Evolutionary conservation across 2,888 invertebrate genomes (phyloP).

Genomic region (Pristionchus japonicus): DNA sequence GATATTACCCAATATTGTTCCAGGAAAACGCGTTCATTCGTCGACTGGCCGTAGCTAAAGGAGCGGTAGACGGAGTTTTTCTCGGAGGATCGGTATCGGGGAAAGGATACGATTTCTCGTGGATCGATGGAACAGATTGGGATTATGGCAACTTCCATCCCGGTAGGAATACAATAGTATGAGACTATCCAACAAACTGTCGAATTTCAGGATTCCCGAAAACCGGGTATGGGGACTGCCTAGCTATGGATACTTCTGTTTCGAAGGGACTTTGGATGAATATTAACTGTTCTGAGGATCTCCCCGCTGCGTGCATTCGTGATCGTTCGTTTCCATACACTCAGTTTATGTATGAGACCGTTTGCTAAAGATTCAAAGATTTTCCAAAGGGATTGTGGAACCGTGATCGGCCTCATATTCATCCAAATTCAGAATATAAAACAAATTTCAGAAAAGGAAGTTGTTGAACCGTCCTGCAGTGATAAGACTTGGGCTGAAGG

Average conservation of each 20-base stretch:
- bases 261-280: not conserved
- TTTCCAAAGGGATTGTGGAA: too few relatives aligned
- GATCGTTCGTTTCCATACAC: not conserved
- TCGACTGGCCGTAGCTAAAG: not conserved
- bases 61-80: not conserved
- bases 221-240: not conserved
- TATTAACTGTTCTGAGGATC: not conserved
- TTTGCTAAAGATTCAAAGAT: not conserved
- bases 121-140: not conserved
- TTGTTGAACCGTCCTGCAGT: not conserved
- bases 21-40: conserved; percentile 2
- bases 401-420: too few relatives aligned
- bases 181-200: not conserved
- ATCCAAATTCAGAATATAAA: too few relatives aligned
- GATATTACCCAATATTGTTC: too few relatives aligned
- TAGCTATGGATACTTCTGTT: not conserved
- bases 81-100: not conserved
- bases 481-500: not conserved
- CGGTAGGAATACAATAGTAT: not conserved
- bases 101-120: not conserved
- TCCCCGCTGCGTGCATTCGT: not conserved
- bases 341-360: too few relatives aligned
- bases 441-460: not conserved
- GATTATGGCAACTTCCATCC: not conserved
- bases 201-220: not conserved